phyloP scores from a whole-genome alignment of 2,113 vertebrate species.

The Daboia siamensis region DNA sequence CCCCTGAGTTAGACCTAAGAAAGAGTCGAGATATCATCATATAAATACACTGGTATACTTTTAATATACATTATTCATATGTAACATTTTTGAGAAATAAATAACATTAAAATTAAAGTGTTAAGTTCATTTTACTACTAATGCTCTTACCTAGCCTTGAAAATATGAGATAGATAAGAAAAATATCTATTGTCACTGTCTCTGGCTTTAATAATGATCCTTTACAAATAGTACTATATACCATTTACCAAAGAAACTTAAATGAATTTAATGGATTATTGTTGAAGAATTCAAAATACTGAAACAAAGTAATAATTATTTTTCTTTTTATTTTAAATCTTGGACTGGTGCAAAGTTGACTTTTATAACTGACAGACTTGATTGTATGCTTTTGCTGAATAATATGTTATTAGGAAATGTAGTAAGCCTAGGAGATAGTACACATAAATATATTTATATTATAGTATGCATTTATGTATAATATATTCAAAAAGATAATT shows the following conservation, averaged over 20 bases:
- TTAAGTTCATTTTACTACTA: background rate
- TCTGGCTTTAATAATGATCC: background rate
- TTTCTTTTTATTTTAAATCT: slow-evolving; percentile 38
- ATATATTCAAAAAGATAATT: background rate
- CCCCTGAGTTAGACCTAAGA: background rate
- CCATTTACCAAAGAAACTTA: slow-evolving; percentile 13
- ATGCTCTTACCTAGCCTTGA: background rate
- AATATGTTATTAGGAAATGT: background rate
- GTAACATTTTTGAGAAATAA: background rate
- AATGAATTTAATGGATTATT: slow-evolving; percentile 7
- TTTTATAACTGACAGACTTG: slow-evolving; percentile 30
- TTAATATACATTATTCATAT: background rate
- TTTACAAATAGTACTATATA: slow-evolving; percentile 8
- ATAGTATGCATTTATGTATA: background rate
- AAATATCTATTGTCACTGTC: background rate
- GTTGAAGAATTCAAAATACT: slow-evolving; percentile 17
- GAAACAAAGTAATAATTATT: slow-evolving; percentile 15
- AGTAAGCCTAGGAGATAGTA: background rate
- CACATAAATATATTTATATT: background rate
- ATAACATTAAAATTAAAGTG: background rate
- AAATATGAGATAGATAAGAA: background rate
- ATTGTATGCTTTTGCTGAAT: background rate
- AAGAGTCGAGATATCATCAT: background rate
- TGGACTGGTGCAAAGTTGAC: slow-evolving; percentile 6
- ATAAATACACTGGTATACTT: background rate